Evolutionary conservation across 2,113 vertebrate species (phyloP), one percentile per base, ranked within the genome.

Genomic region (Rousettus leschenaultii): DNA sequence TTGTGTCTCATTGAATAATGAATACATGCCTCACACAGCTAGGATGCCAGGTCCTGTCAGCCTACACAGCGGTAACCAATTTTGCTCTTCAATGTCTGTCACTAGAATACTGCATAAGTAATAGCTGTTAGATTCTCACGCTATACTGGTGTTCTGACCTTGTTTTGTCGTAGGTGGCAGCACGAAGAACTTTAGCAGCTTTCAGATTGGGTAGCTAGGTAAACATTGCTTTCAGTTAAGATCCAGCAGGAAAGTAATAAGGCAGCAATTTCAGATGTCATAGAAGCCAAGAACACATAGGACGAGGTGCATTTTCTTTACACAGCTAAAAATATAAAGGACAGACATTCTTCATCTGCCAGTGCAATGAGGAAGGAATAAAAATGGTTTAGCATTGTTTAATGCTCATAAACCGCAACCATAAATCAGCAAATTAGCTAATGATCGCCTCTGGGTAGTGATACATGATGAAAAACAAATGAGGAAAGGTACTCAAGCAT

Each of bases 351-450:
- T 98, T 89, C 68, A 88, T 97, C 71, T 95, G 86, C 96, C 63
- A 55, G 43, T 91, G 38, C 55, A 63, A 55, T 82, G 24, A 89
- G 89, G 96, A 90, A 96, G 57, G 80, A 97, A 89, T 55, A 71
- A 33, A 96, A 97, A 93, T 96, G 90, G n/a, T 71, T 96, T 97
- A 97, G 57, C 93, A 82, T 97, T 98, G 95, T 97, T 98, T 98
- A 98, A 98, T 97, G 84, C 95, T 98, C 96, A 83, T 97, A 97
- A 98, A 96, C 86, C 87, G 40, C 96, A 97, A 85, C 95, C 63
- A 94, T 98, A 98, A 98, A 98, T 98, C 97, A 98, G 94, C 91
- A 98, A 98, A 98, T 98, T 98, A 98, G 95, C 93, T 98, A 97
- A 98, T 98, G 97, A 97, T 98, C 96, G 97, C 98, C 98, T 98